These are phyloP conservation scores for Rhabdornis inornatus DNA, from an alignment of 2,113 vertebrate genomes.

Conservation along the genomic window DNA sequence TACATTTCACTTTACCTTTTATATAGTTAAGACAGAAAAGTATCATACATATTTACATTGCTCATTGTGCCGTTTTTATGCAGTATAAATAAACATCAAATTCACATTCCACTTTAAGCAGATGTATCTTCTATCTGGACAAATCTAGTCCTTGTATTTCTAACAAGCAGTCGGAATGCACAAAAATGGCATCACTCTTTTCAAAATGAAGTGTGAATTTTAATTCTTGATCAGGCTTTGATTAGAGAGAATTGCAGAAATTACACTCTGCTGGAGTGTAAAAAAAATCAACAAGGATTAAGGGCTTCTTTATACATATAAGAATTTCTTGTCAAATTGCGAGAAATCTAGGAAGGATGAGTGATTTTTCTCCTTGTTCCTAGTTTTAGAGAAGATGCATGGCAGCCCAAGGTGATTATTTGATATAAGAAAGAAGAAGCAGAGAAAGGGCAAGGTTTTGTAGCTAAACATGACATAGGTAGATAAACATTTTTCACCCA, in stretches of 20 bases:
- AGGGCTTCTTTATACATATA: neutral
- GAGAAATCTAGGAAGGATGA: neutral
- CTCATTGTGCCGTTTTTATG: neutral
- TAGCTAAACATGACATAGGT: neutral
- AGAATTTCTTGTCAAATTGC: neutral
- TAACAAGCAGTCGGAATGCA: neutral
- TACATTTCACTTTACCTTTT: neutral
- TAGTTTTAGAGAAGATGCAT: neutral
- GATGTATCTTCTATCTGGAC: neutral
- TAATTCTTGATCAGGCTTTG: neutral
- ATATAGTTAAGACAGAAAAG: neutral
- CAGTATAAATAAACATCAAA: neutral
- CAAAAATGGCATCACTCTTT: neutral
- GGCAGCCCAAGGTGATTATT: neutral
- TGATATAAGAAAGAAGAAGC: neutral
- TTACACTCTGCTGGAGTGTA: neutral
- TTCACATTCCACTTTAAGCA: neutral
- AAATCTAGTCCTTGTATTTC: neutral
- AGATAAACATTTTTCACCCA: neutral
- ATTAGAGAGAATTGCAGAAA: neutral
- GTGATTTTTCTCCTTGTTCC: neutral
- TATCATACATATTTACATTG: neutral
- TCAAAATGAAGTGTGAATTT: neutral
- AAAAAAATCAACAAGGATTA: neutral
- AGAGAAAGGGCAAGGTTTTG: neutral